Evolutionary conservation across 2,888 invertebrate species (phyloP), one percentile per base, ranked within the genome.

Genomic region (Onchidella celtica): DNA sequence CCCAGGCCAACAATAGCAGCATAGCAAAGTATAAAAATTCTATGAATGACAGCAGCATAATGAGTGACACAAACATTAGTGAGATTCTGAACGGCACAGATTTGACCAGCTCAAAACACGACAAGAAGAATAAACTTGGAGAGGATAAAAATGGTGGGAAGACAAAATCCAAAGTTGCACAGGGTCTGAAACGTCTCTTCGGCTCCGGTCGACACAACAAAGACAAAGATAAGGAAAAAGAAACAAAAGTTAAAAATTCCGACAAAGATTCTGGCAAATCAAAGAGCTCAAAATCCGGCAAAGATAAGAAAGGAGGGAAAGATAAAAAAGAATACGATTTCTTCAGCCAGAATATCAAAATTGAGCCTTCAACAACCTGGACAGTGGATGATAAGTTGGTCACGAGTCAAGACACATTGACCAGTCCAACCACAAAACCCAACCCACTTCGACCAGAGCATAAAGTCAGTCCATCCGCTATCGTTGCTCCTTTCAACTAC

Each of bases 401-500:
- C 0, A n/a, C 34, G 55, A 27, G 57, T 29, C 59, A 66, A 32
- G 77, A 47, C 0, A 57, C 57, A 2, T 24, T 6, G n/a, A 29
- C 68, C n/a, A 34, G 40, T 14, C 24, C 29, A 6, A 47, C 78
- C 17, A 61, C 63, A 17, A 65, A 38, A n/a, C 55, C 59, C 24
- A 70, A 40, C 1, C 73, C 57, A 32, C 27, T 73, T 1, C 27
- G 73, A 34, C 14, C 34, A 38, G 72, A 85, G 57, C 73, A 81
- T 57, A 83, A 82, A 29, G 68, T 83, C 9, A 85, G 83, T 65
- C 85, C 84, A 32, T 93, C 94, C 21, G 94, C 94, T 3, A 93
- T 94, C 70, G 94, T 94, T 34, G 91, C 93, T 27, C 94, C 94
- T 0, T 94, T 94, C 85, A 94, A 94, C 86, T 94, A 94, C 84